Evolutionary conservation across 1,140 invertebrate species (phyloP), one percentile per base, ranked within the genome.

Genomic region (Drosophila burlai): DNA sequence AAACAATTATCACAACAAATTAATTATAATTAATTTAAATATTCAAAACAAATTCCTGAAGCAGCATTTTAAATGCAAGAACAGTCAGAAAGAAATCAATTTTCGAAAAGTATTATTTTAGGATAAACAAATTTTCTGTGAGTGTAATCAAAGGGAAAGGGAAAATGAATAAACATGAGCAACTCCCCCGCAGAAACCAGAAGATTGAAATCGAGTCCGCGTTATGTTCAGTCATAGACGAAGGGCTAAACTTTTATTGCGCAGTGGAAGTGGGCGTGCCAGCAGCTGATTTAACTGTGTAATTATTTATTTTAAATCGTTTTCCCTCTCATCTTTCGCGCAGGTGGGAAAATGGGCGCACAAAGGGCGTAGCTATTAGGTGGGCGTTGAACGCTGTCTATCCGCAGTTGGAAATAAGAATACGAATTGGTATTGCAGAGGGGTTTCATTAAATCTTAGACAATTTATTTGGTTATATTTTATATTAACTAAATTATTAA

Each of bases 151-250:
- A 59, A 59, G 29, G n/a, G 10, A 21, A 36, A 13, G 26, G 10
- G 15, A 18, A 40, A 26, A 52, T 86, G 80, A 76, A 86, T 87
- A 86, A 86, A 86, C 83, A 86, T 86, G 80, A 86, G 83, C 63
- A 26, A 67, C 58, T 76, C 67, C 36, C 57, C 57, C 81, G 49
- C 43, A 65, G 42, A 66, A 71, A 60, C 71, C 62, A 55, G 29
- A 36, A 73, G 76, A 78, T 76, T 73, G 74, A 84, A 84, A 86
- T 86, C 75, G 83, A 86, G 71, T 87, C 79, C 21, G 83, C 75
- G 69, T 40, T 63, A 57, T 68, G 45, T 34, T 50, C 66, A 26
- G 65, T 21, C 36, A 40, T 68, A 42, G 61, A 38, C 49, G 61
- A 52, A 55, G 38, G 66, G 21, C 50, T 43, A 52, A 54, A 69